phyloP scores from a whole-genome alignment of 2,888 invertebrate species.

The Folsomia manolachei region DNA sequence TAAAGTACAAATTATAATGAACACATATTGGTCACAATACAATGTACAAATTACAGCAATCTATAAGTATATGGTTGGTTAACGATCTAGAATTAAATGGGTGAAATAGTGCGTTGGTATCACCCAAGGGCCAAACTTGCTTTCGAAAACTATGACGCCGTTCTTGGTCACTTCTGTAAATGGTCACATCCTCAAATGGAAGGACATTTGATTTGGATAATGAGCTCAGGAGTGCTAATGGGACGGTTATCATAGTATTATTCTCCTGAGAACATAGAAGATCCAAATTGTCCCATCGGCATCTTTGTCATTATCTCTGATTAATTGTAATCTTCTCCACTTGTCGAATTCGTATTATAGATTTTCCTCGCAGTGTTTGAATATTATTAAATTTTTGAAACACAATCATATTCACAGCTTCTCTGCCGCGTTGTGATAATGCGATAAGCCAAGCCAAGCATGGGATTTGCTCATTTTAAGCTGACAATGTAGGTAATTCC shows the following conservation, averaged over 20 bases:
- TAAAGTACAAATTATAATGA: neutral
- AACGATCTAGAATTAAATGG: neutral
- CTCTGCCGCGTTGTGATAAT: no score
- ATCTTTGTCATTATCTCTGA: neutral
- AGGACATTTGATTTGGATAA: conserved; percentile 2
- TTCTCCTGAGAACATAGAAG: neutral
- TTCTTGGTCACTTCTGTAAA: neutral
- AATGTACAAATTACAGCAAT: no score
- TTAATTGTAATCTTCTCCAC: neutral
- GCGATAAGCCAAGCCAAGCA: neutral
- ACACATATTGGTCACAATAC: neutral
- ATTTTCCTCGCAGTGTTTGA: no score
- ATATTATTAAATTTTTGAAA: no score
- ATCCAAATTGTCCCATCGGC: neutral
- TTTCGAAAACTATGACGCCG: neutral
- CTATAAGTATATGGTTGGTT: neutral
- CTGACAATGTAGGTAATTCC: neutral
- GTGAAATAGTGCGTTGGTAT: neutral
- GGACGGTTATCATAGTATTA: neutral
- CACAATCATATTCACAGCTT: no score
- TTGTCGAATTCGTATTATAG: neutral
- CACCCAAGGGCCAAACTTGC: neutral
- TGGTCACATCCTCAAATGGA: neutral
- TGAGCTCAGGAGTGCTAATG: conserved; percentile 15
- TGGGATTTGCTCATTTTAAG: neutral